Evolutionary conservation across 2,888 invertebrate genomes (phyloP).

Genomic region (Spisula subtruncata): DNA sequence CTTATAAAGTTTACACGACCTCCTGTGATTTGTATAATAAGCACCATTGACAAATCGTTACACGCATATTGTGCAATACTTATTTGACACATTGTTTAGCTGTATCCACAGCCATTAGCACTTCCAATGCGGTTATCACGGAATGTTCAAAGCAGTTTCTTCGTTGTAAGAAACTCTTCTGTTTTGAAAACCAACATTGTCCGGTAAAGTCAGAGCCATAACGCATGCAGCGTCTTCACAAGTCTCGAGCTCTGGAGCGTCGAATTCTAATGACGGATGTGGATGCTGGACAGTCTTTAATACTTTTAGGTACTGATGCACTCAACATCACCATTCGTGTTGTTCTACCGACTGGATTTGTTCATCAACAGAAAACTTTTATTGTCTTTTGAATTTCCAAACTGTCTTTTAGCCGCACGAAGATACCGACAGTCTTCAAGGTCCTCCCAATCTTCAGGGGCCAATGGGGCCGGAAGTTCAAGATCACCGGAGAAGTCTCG

Average conservation of each 20-base stretch:
- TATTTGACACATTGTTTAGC: neutral
- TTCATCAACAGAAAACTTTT: constrained; percentile 54
- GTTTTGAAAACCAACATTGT: neutral
- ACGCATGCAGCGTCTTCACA: neutral
- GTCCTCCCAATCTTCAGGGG: constrained; percentile 80
- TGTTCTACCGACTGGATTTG: neutral
- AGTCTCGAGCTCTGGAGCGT: neutral
- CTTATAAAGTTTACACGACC: neutral
- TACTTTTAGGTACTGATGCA: neutral
- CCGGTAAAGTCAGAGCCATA: neutral
- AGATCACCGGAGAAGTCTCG: constrained; percentile 72
- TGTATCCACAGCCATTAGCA: neutral
- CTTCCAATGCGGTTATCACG: neutral
- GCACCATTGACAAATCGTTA: neutral
- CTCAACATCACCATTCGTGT: neutral
- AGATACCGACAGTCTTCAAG: constrained; percentile 80
- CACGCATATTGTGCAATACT: neutral
- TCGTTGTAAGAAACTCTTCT: neutral
- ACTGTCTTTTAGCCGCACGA: constrained; percentile 72
- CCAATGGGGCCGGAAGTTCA: constrained; percentile 67
- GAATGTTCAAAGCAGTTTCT: neutral
- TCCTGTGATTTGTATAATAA: neutral
- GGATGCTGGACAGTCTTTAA: neutral
- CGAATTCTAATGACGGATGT: neutral
- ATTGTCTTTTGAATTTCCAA: constrained; percentile 42